phyloP scores from a whole-genome alignment of 2,888 invertebrate species.

The Ennomos quercinarius region DNA sequence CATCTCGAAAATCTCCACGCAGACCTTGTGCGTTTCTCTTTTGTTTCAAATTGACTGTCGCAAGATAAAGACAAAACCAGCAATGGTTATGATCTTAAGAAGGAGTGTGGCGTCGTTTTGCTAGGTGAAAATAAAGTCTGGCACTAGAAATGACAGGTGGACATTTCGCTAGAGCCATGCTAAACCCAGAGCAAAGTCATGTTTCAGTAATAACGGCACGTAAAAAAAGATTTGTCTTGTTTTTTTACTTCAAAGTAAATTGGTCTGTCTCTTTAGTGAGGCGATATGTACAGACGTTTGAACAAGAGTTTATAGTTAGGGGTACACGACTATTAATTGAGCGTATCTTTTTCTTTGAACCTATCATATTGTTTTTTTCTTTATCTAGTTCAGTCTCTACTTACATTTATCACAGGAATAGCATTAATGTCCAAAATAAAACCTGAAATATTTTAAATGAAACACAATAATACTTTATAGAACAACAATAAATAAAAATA shows the following conservation, averaged over 20 bases:
- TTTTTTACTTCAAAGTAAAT: conserved; percentile 27
- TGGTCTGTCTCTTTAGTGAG: conserved; percentile 16
- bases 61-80: conserved; percentile 5
- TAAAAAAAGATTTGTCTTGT: conserved; percentile 17
- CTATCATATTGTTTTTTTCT: no score
- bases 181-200: no score
- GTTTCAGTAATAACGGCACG: conserved; percentile 30
- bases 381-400: no score
- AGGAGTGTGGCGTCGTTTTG: background rate
- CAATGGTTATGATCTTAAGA: conserved; percentile 13
- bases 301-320: conserved; percentile 9
- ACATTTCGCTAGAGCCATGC: conserved; percentile 15
- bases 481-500: no score
- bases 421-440: no score
- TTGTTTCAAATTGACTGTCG: background rate
- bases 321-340: background rate
- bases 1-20: background rate
- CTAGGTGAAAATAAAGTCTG: conserved; percentile 27
- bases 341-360: no score
- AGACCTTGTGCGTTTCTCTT: conserved; percentile 6
- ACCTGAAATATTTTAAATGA: no score
- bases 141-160: conserved; percentile 40
- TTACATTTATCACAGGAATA: no score
- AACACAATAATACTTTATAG: no score
- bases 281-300: conserved; percentile 1